Evolutionary conservation across 37 sponge, comb jelly and placozoan genomes (phyloP).

Genomic region (Hormiphora californensis): DNA sequence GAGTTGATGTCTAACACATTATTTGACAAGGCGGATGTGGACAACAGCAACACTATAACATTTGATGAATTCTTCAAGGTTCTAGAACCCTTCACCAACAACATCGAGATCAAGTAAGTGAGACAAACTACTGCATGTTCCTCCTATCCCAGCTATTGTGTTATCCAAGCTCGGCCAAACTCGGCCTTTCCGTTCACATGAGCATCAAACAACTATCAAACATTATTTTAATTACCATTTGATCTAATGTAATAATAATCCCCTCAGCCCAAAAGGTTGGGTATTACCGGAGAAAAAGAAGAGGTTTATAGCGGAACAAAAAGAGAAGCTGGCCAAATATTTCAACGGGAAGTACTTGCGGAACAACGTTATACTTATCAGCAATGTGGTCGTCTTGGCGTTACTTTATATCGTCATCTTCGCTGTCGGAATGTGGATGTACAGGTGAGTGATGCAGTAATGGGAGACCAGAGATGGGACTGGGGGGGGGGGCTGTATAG

Average conservation of each 20-base stretch:
- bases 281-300: conserved; percentile 39
- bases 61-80: conserved; percentile 47
- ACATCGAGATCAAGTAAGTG: conserved; percentile 22
- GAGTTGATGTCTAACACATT: not conserved
- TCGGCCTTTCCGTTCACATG: too few species aligned
- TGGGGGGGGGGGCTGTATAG: too few species aligned
- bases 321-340: not conserved
- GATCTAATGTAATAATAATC: not conserved
- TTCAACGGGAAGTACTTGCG: not conserved
- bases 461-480: too few species aligned
- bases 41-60: not conserved
- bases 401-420: conserved; percentile 4
- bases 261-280: conserved; percentile 46
- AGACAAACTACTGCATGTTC: too few species aligned
- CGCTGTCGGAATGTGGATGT: not conserved
- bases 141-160: too few species aligned
- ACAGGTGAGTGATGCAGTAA: not conserved
- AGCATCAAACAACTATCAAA: too few species aligned
- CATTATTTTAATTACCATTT: too few species aligned
- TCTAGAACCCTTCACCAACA: conserved; percentile 46
- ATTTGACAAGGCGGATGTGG: conserved; percentile 44
- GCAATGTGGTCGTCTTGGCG: not conserved
- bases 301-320: not conserved
- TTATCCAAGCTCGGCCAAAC: too few species aligned
- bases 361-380: not conserved